Evolutionary conservation across 2,888 invertebrate species (phyloP).

Genomic region (Sesamia inferens): DNA sequence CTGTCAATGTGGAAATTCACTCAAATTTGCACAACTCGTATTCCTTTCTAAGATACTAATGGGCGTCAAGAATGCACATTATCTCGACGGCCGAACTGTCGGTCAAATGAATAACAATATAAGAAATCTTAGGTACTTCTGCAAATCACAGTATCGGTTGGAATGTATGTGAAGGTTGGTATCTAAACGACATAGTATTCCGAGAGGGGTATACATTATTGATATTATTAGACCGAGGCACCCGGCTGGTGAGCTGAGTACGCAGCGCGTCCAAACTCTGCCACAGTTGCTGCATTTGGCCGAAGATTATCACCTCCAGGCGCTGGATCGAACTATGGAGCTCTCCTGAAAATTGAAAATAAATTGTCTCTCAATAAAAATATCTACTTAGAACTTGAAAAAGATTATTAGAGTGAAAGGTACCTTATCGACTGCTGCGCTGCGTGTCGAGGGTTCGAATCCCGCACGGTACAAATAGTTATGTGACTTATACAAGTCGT

Average conservation of each 20-base stretch:
- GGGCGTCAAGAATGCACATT: background rate
- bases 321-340: constrained; percentile 84
- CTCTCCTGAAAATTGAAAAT: constrained; percentile 76
- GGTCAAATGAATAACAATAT: too few relatives aligned
- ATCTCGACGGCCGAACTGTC: background rate
- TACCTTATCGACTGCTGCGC: background rate
- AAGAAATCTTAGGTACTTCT: background rate
- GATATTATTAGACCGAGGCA: constrained; percentile 39
- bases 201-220: constrained; percentile 73
- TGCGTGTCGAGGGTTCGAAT: too few relatives aligned
- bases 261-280: constrained; percentile 85
- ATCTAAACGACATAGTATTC: constrained; percentile 67
- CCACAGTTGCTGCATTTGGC: constrained; percentile 88
- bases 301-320: constrained; percentile 84
- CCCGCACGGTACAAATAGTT: too few relatives aligned
- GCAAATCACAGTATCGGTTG: constrained; percentile 41
- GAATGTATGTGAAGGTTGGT: constrained; percentile 37
- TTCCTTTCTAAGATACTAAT: background rate
- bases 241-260: constrained; percentile 72
- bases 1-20: background rate
- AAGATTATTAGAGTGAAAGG: background rate
- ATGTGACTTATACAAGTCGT: too few relatives aligned
- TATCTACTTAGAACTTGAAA: background rate
- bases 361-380: background rate
- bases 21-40: background rate